phyloP scores from a whole-genome alignment of 23 tunicate genomes.

The Botrylloides violaceus region DNA sequence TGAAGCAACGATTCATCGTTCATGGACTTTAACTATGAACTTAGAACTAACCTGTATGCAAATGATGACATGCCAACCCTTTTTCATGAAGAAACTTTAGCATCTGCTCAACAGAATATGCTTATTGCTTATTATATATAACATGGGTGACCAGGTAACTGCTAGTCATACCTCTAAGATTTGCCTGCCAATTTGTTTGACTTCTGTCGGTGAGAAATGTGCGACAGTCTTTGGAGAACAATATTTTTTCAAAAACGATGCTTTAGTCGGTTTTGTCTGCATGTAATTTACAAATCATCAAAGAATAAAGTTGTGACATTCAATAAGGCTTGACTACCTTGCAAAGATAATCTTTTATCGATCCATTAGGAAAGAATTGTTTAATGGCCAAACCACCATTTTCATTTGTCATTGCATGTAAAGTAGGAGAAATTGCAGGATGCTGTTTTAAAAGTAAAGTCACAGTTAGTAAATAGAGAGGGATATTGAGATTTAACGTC shows the following conservation, averaged over 20 bases:
- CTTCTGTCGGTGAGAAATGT: slow-evolving; percentile 33
- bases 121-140: no score
- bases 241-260: slow-evolving; percentile 53
- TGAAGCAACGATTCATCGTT: no score
- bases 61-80: slow-evolving; percentile 86
- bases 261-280: slow-evolving; percentile 74
- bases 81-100: slow-evolving; percentile 75
- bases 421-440: slow-evolving; percentile 63
- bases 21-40: no score
- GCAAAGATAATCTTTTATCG: slow-evolving; percentile 59
- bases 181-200: slow-evolving; percentile 79
- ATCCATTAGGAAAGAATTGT: slow-evolving; percentile 51
- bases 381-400: slow-evolving; percentile 63
- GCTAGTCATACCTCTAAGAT: slow-evolving; percentile 61
- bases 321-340: no score
- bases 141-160: no score
- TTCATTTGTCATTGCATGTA: slow-evolving; percentile 73
- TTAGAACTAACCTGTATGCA: slow-evolving; percentile 60
- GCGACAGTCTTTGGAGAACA: slow-evolving; percentile 35
- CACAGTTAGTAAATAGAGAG: not conserved
- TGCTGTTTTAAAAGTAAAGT: slow-evolving; percentile 39
- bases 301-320: no score
- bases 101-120: slow-evolving; percentile 32
- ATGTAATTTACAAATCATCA: not conserved
- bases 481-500: no score